These are phyloP conservation scores for Steinernema khuongi DNA, from an alignment of 1,140 invertebrate species.

Conservation along the genomic window DNA sequence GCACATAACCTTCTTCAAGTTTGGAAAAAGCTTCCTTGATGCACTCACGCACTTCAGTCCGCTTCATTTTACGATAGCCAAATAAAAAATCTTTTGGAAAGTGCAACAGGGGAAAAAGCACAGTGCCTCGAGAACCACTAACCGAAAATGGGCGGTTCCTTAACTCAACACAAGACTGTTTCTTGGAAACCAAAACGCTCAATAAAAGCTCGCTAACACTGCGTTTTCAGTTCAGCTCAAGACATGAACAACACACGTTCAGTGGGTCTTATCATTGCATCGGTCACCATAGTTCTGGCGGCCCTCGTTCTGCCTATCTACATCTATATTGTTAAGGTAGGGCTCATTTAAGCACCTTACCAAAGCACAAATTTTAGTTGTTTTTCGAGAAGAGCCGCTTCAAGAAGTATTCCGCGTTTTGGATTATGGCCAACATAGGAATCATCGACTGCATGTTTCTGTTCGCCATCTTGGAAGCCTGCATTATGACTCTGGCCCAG, in stretches of 20 bases:
- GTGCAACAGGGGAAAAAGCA: too few relatives aligned
- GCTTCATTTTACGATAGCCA: too few relatives aligned
- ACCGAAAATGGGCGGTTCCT: too few relatives aligned
- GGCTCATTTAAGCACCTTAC: background rate
- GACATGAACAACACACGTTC: background rate
- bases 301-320: background rate
- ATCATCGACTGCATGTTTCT: background rate
- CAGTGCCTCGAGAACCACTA: too few relatives aligned
- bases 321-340: background rate
- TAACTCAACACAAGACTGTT: too few relatives aligned
- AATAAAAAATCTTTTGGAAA: too few relatives aligned
- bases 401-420: background rate
- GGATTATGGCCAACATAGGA: background rate
- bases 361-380: background rate
- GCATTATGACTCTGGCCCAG: background rate
- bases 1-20: too few relatives aligned
- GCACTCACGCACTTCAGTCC: too few relatives aligned
- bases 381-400: background rate
- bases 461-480: background rate
- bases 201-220: too few relatives aligned
- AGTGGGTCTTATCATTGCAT: background rate
- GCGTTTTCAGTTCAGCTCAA: background rate
- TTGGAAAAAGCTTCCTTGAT: too few relatives aligned
- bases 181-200: too few relatives aligned
- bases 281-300: background rate